These are phyloP conservation scores for Corydoras sp. DNA, from an alignment of 2,113 vertebrate genomes.

Conservation along the genomic window DNA sequence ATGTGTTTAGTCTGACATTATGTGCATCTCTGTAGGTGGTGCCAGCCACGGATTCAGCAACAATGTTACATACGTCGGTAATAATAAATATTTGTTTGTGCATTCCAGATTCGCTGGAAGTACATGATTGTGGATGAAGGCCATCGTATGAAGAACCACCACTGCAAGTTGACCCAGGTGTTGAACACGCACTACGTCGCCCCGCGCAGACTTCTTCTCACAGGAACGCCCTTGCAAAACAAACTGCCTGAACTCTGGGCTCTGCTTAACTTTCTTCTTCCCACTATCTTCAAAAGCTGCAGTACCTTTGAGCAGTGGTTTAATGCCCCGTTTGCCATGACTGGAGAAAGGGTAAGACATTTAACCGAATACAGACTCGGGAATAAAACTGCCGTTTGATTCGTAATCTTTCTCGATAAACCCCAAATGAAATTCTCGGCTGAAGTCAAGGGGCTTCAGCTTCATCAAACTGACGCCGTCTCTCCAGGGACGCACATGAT, in stretches of 20 bases:
- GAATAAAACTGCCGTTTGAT: too few species aligned
- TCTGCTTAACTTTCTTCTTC: slow-evolving; percentile 94
- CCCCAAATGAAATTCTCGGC: too few species aligned
- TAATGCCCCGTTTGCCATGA: slow-evolving; percentile 97
- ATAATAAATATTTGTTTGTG: not conserved
- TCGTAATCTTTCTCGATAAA: too few species aligned
- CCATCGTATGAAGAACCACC: slow-evolving; percentile 98
- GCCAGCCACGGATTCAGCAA: too few species aligned
- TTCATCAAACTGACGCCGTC: not conserved
- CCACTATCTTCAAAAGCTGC: slow-evolving; percentile 98
- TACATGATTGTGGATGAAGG: slow-evolving; percentile 99
- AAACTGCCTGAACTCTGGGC: slow-evolving; percentile 97
- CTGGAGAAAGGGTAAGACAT: slow-evolving; percentile 83
- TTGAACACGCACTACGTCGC: slow-evolving; percentile 96
- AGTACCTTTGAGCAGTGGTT: slow-evolving; percentile 99
- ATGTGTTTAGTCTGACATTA: too few species aligned
- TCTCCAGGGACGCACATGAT: too few species aligned
- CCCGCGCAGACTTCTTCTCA: slow-evolving; percentile 86
- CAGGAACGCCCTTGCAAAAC: slow-evolving; percentile 92
- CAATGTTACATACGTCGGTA: too few species aligned
- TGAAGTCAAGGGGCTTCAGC: too few species aligned
- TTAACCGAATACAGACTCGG: too few species aligned
- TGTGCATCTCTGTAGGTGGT: too few species aligned
- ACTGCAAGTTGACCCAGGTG: slow-evolving; percentile 96
- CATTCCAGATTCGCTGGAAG: slow-evolving; percentile 89